These are phyloP conservation scores for Eleginops maclovinus DNA, from an alignment of 2,113 vertebrate genomes.

Conservation along the genomic window DNA sequence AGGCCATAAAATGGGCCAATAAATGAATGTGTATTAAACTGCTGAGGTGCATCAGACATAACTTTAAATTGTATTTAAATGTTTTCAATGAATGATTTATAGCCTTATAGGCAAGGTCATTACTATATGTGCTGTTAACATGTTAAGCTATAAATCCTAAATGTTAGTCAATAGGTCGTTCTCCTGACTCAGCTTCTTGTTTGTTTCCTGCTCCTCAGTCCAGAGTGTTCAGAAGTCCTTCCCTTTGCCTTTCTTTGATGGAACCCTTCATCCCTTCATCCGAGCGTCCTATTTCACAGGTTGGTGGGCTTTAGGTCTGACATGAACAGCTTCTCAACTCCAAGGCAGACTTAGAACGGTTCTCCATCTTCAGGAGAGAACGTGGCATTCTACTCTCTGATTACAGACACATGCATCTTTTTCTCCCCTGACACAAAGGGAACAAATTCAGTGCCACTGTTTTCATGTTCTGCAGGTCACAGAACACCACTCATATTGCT, in stretches of 20 bases:
- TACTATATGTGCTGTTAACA: neutral
- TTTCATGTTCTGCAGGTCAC: neutral
- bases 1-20: neutral
- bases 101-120: no score
- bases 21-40: neutral
- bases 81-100: neutral
- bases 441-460: neutral
- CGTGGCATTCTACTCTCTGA: no score
- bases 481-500: neutral
- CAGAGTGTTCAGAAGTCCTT: constrained; percentile 88
- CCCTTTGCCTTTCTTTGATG: constrained; percentile 92
- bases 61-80: neutral
- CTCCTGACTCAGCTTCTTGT: neutral
- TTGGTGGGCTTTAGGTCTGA: constrained; percentile 82
- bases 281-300: constrained; percentile 95
- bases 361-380: no score
- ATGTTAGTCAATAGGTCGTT: no score
- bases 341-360: neutral
- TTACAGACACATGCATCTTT: neutral
- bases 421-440: neutral
- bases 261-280: constrained; percentile 92
- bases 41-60: neutral
- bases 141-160: neutral
- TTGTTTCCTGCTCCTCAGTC: constrained; percentile 82
- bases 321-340: neutral